Evolutionary conservation across 1,140 invertebrate genomes (phyloP), one percentile per base, ranked within the genome.

Genomic region (Cataglyphis hispanica): DNA sequence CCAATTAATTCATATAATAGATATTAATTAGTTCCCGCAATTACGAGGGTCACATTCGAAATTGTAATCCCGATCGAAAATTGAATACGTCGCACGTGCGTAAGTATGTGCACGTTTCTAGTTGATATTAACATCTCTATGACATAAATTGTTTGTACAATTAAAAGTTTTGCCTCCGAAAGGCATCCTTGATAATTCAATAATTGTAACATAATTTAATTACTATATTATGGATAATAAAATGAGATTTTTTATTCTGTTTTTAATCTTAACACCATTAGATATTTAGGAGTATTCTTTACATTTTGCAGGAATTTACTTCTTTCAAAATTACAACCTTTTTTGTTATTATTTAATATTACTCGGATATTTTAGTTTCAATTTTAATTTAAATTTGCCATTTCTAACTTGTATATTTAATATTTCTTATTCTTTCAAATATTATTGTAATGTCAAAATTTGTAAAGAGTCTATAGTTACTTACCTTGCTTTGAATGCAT

Each of bases 1-100:
- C 53, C 78, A 83, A 83, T 83, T 83, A 83, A 83, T 83, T 83
- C 53, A 43, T 53, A 83, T 83, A 83, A 83, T 74, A 83, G 78
- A 72, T 69, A 83, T 83, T 83, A 83, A 83, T 83, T 83, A 83
- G 78, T 72, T 19, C 11, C 37, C 40, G 56, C 78, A 83, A 83
- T 83, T 83, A 83, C 67, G 78, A 72, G 78, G 74, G 78, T 83
- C 78, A 74, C 74, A 83, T 83, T 83, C 78, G 78, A 83, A 83
- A 83, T 74, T 83, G 78, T 83, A 83, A 83, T 83, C 78, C 67
- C 67, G 78, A 83, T 83, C 67, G 78, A 31, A 31, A 83, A 83
- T 83, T 83, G 78, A 83, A 83, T 83, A 83, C 67, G 78, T 53
- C 25, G 67, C 37, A 69, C 77, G 77, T 81, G 78, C 34, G 37